Percentiles rank a stretch among this genome's conserved stretches.
phyloP scores from a whole-genome alignment of 1,140 invertebrate genomes.

The Sitodiplosis mosellana region DNA sequence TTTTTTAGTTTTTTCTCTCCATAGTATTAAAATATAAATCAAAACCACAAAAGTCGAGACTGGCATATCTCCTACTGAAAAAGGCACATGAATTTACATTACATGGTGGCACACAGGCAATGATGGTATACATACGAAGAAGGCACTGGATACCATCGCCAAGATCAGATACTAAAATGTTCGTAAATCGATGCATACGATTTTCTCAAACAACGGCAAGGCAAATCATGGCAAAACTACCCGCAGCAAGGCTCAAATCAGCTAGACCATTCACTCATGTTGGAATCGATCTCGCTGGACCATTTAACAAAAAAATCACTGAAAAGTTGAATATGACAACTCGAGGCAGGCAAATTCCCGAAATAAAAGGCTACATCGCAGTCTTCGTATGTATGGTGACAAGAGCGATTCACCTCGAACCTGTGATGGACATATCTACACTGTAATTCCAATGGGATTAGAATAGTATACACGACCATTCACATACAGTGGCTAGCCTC shows the following conservation, averaged over 20 bases:
- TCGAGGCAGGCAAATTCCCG: constrained; percentile 2
- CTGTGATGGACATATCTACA: constrained; percentile 7
- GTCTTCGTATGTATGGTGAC: constrained; percentile 8
- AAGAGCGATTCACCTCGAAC: constrained; percentile 13
- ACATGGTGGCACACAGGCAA: neutral
- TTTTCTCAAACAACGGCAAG: constrained; percentile 8
- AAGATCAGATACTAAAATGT: neutral
- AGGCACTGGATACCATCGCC: neutral
- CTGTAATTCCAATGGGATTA: too few species aligned
- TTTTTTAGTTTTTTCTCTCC: too few species aligned
- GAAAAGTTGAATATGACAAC: constrained; percentile 5
- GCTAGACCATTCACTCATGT: constrained; percentile 10
- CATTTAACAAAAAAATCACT: constrained; percentile 10
- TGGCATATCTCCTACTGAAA: too few species aligned
- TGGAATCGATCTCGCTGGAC: constrained; percentile 20
- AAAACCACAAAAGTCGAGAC: too few species aligned
- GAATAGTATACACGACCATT: too few species aligned
- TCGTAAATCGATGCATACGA: neutral
- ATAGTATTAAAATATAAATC: too few species aligned
- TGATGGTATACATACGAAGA: neutral
- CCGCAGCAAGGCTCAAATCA: constrained; percentile 10
- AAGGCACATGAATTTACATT: constrained; percentile 4
- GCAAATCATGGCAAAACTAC: too few species aligned
- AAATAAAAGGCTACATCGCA: constrained; percentile 4
- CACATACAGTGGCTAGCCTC: too few species aligned